A percentile compares a stretch with the other conserved stretches of the same genome.
Evolutionary conservation across 2,797 vertebrate genomes (phyloP).

Genomic region (Cheirogaleus major): DNA sequence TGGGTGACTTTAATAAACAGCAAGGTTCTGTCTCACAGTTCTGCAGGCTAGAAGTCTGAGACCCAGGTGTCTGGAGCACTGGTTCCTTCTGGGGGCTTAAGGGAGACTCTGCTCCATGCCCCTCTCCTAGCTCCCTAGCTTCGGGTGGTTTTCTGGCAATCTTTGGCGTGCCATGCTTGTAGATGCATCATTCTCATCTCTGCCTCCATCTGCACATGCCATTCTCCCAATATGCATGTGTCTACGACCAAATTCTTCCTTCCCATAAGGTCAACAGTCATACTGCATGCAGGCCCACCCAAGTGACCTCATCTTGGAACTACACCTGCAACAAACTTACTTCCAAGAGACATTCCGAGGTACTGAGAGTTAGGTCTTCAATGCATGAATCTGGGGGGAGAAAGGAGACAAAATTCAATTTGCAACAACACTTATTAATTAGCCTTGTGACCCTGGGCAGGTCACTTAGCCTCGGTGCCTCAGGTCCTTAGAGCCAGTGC

Average conservation of each 20-base stretch:
- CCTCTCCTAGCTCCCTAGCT: background rate
- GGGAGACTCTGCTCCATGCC: background rate
- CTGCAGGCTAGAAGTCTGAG: background rate
- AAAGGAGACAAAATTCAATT: background rate
- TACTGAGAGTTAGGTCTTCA: background rate
- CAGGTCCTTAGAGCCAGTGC: accelerated
- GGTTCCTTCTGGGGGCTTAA: background rate
- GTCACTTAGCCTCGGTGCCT: background rate
- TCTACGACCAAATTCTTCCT: background rate
- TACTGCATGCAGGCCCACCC: background rate
- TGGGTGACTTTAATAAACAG: background rate
- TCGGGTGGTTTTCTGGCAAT: background rate
- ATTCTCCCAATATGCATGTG: background rate
- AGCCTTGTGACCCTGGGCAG: background rate
- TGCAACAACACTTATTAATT: background rate
- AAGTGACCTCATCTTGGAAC: background rate
- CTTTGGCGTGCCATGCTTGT: background rate
- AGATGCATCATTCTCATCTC: background rate
- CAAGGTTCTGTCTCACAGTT: background rate
- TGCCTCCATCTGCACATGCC: background rate
- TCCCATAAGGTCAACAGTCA: background rate
- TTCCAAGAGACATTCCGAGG: background rate
- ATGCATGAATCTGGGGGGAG: background rate
- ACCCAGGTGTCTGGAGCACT: background rate
- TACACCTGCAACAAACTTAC: background rate